A percentile compares a stretch with the other conserved stretches of the same genome.
phyloP scores from a whole-genome alignment of 2,888 invertebrate species.

The Troides helena region DNA sequence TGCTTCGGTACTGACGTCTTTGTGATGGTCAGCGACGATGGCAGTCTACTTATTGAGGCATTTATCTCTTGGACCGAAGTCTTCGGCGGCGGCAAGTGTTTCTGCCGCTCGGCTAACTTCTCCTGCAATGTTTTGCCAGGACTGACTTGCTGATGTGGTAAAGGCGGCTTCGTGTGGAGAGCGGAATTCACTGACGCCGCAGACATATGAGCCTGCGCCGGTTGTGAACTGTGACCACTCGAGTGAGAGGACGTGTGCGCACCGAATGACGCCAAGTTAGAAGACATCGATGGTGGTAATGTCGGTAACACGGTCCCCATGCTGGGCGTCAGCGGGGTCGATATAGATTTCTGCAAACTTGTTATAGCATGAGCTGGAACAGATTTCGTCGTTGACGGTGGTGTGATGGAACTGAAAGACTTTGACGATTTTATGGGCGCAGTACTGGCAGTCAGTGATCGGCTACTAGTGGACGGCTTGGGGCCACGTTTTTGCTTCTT shows the following conservation, averaged over 20 bases:
- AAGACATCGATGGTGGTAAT: conserved; percentile 63
- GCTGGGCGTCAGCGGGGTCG: conserved; percentile 54
- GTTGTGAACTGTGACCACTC: conserved; percentile 41
- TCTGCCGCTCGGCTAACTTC: conserved; percentile 84
- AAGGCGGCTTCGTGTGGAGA: conserved; percentile 60
- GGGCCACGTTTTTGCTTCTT: conserved; percentile 69
- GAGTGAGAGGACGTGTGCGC: conserved; percentile 35
- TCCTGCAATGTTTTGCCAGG: conserved; percentile 85
- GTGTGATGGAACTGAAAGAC: conserved; percentile 41
- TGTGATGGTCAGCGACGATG: conserved; percentile 76
- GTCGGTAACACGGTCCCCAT: conserved; percentile 67
- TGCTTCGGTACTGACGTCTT: conserved; percentile 59
- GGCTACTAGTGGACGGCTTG: conserved; percentile 40
- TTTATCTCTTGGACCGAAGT: conserved; percentile 52
- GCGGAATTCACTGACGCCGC: conserved; percentile 49
- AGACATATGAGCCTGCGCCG: conserved; percentile 62
- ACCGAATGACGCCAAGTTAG: conserved; percentile 46
- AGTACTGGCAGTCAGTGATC: conserved; percentile 35
- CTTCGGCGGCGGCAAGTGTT: conserved; percentile 59
- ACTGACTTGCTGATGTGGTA: conserved; percentile 71
- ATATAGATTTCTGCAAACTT: conserved; percentile 49
- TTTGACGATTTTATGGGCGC: conserved; percentile 46
- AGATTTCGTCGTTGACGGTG: conserved; percentile 43
- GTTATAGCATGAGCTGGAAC: conserved; percentile 47
- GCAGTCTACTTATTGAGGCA: conserved; percentile 69